phyloP scores from a whole-genome alignment of 2,797 vertebrate genomes.

The Gymnocypris eckloni region DNA sequence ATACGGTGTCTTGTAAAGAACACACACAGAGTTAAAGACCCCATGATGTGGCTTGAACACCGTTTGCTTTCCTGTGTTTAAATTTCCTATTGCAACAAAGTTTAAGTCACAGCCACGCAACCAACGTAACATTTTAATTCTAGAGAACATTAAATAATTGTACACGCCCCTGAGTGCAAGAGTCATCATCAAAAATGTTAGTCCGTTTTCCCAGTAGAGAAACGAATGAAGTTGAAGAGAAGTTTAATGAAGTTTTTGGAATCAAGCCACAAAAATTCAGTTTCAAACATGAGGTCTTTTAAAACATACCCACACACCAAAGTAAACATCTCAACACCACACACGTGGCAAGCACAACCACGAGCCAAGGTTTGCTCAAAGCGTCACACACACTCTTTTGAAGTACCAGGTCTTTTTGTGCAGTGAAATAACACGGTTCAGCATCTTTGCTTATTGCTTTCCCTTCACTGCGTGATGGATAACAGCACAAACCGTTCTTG shows the following conservation, averaged over 20 bases:
- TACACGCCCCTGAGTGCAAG: background rate
- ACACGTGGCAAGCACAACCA: background rate
- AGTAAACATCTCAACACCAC: conserved; percentile 7
- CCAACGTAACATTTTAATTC: background rate
- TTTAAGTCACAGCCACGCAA: background rate
- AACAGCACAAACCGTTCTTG: conserved; percentile 69
- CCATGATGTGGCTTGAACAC: background rate
- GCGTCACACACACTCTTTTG: background rate
- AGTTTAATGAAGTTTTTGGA: background rate
- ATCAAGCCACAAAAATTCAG: background rate
- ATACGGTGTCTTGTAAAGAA: background rate
- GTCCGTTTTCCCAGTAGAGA: background rate
- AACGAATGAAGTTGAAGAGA: background rate
- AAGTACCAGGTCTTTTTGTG: conserved; percentile 18
- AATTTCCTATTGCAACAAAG: background rate
- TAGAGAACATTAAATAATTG: background rate
- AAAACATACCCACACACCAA: background rate
- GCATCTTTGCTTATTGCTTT: conserved; percentile 42
- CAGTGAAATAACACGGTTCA: conserved; percentile 35
- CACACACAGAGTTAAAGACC: conserved; percentile 22
- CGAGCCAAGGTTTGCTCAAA: conserved; percentile 15
- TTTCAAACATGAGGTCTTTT: conserved; percentile 9
- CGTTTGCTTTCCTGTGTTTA: background rate
- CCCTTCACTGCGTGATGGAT: conserved; percentile 31
- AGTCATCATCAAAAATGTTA: background rate